Percentiles rank a stretch among this genome's conserved stretches.
Evolutionary conservation across 2,113 vertebrate genomes (phyloP).

Genomic region (Urocitellus parryii): DNA sequence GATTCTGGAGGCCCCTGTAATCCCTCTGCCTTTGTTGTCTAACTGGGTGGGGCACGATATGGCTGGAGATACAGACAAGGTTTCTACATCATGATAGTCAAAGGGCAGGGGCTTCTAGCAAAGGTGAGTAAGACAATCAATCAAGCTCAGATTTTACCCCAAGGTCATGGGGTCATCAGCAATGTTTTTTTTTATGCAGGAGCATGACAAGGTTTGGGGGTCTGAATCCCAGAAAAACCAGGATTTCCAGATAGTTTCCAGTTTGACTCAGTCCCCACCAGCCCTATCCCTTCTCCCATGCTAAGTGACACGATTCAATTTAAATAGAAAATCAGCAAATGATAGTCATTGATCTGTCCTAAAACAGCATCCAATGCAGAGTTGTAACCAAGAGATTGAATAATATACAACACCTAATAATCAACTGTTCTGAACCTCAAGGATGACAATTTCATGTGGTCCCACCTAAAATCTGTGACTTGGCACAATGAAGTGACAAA

Average conservation of each 20-base stretch:
- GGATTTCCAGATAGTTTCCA: no score
- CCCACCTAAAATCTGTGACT: background rate
- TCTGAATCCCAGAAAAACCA: no score
- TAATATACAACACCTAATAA: no score
- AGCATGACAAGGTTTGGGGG: no score
- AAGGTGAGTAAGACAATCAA: background rate
- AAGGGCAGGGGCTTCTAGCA: no score
- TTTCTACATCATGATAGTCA: no score
- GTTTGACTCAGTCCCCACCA: no score
- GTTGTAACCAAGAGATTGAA: background rate
- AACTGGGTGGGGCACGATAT: background rate
- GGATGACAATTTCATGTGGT: background rate
- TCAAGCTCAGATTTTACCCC: background rate
- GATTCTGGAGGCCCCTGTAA: background rate
- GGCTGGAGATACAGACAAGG: background rate
- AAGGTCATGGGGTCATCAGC: background rate
- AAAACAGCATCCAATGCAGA: background rate
- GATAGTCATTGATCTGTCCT: fast-evolving
- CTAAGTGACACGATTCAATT: background rate
- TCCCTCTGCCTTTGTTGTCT: fast-evolving
- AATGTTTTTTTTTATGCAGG: background rate
- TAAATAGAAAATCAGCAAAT: background rate
- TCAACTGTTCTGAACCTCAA: no score
- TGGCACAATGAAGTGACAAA: background rate
- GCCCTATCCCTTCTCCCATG: no score